Evolutionary conservation across 2,888 invertebrate species (phyloP).

Genomic region (Saturnia pavonia): DNA sequence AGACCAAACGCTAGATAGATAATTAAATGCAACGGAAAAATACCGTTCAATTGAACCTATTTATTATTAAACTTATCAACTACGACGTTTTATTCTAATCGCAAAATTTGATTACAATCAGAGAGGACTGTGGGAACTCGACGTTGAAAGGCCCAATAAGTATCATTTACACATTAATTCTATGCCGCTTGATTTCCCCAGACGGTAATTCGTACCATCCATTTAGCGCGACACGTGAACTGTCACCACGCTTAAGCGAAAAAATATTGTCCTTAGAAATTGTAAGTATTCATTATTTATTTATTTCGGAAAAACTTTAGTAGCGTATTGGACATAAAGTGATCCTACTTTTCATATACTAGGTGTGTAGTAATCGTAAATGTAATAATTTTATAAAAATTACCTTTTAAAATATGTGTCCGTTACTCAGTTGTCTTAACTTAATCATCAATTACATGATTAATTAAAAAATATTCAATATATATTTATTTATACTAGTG

Average conservation of each 20-base stretch:
- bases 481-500: no score
- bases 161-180: constrained; percentile 55
- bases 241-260: constrained; percentile 46
- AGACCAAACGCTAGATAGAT: no score
- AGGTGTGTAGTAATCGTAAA: neutral
- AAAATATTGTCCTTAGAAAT: constrained; percentile 22
- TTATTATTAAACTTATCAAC: neutral
- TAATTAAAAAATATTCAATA: no score
- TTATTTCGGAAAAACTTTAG: neutral
- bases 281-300: constrained; percentile 2
- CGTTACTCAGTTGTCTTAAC: neutral
- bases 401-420: neutral
- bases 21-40: no score
- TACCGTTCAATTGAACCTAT: neutral
- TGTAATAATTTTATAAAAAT: neutral
- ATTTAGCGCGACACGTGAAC: constrained; percentile 64
- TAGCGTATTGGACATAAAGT: neutral
- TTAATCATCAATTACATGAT: neutral
- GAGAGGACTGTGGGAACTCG: constrained; percentile 22
- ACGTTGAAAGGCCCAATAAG: constrained; percentile 22
- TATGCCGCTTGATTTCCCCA: constrained; percentile 64
- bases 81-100: neutral
- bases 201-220: constrained; percentile 57
- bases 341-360: neutral
- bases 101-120: constrained; percentile 17